These are phyloP conservation scores for Pseudomyrmex gracilis DNA, from an alignment of 1,140 invertebrate species.

Conservation along the genomic window DNA sequence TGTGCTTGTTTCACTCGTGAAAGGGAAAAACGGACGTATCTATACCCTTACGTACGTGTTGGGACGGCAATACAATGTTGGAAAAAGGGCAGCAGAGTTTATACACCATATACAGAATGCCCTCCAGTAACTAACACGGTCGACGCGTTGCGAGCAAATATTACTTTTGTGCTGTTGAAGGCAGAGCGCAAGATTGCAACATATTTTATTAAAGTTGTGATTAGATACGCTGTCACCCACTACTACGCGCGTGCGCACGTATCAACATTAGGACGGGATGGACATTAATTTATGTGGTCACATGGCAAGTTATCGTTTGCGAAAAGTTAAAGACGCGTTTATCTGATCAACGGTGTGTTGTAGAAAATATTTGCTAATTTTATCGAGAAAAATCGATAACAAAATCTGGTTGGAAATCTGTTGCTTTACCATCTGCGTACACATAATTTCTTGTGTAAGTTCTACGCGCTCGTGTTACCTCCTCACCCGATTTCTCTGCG, in stretches of 20 bases:
- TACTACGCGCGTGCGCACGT: background rate
- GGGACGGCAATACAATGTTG: conserved; percentile 41
- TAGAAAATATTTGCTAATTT: background rate
- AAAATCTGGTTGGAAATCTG: conserved; percentile 16
- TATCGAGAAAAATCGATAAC: background rate
- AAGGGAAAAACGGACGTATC: conserved; percentile 46
- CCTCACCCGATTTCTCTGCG: background rate
- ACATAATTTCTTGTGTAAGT: background rate
- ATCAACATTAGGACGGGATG: background rate
- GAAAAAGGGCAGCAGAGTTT: conserved; percentile 1
- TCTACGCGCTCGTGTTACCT: too few species aligned
- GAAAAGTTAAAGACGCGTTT: too few species aligned
- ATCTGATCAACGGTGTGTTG: too few species aligned
- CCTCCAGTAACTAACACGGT: conserved; percentile 29
- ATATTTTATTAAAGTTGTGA: conserved; percentile 25
- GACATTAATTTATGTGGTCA: background rate
- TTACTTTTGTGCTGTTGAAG: conserved; percentile 5
- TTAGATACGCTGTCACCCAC: background rate
- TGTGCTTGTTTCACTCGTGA: conserved; percentile 31
- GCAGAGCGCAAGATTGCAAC: background rate
- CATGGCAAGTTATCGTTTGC: background rate
- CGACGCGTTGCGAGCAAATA: conserved; percentile 4
- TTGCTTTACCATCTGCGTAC: background rate
- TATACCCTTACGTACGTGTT: conserved; percentile 16
- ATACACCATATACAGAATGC: conserved; percentile 13